Percentiles rank a stretch among this genome's conserved stretches.
These are phyloP conservation scores for Oryzias melastigma DNA, from an alignment of 2,113 vertebrate species.

Conservation along the genomic window DNA sequence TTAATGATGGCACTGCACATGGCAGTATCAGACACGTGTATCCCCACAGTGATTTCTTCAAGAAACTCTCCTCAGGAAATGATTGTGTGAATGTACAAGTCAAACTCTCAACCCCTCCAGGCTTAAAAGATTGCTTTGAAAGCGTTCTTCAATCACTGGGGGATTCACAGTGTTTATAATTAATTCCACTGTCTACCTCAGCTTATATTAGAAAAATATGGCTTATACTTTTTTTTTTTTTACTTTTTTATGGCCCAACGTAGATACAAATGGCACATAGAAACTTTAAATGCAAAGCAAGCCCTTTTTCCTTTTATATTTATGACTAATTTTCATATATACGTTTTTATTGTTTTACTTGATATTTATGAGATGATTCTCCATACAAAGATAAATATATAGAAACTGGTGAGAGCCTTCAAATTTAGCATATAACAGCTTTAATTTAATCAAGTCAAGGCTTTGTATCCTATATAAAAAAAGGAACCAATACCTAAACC, in stretches of 20 bases:
- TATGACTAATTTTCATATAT: not conserved
- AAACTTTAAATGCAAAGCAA: too few species aligned
- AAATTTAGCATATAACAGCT: slow-evolving; percentile 1
- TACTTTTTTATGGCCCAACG: not conserved
- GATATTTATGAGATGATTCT: not conserved
- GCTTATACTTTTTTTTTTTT: not conserved
- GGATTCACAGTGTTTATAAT: not conserved
- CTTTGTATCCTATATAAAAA: slow-evolving; percentile 2
- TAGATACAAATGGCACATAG: too few species aligned
- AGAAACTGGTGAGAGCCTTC: not conserved
- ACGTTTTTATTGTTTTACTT: not conserved
- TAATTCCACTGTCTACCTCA: not conserved
- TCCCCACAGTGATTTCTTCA: not conserved
- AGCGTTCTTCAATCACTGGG: not conserved
- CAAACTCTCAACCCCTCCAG: not conserved
- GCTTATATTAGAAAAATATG: not conserved
- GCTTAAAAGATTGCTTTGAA: slow-evolving; percentile 1
- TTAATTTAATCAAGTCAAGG: slow-evolving; percentile 17
- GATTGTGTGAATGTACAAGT: slow-evolving; percentile 5
- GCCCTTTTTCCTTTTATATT: not conserved
- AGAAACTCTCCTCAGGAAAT: not conserved
- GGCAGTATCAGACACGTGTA: not conserved
- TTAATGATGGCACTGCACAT: not conserved
- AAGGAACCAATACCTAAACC: slow-evolving; percentile 6
- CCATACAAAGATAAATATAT: not conserved